These are phyloP conservation scores for Ischnura elegans DNA, from an alignment of 2,888 invertebrate species.

Conservation along the genomic window DNA sequence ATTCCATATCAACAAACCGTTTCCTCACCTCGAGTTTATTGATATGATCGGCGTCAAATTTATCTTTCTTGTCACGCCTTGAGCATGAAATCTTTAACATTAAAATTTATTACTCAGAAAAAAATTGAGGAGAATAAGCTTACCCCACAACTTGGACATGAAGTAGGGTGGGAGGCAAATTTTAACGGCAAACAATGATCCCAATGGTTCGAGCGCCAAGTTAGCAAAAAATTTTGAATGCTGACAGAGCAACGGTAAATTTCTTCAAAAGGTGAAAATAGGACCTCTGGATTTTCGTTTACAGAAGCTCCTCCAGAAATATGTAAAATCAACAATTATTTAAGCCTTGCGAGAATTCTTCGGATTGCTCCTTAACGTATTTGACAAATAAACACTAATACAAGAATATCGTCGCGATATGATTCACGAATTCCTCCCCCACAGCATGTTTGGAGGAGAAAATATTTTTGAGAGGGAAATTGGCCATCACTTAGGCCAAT, in stretches of 20 bases:
- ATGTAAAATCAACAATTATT: background rate
- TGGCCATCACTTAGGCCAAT: too few relatives aligned
- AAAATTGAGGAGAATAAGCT: background rate
- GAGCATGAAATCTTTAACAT: too few relatives aligned
- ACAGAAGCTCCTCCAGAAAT: background rate
- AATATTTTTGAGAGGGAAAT: too few relatives aligned
- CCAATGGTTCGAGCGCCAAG: background rate
- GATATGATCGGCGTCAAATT: background rate
- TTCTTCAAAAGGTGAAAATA: background rate
- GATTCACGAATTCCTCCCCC: too few relatives aligned
- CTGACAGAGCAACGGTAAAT: background rate
- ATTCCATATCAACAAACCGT: too few relatives aligned
- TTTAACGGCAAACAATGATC: background rate
- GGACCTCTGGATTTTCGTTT: background rate
- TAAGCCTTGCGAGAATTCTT: too few relatives aligned
- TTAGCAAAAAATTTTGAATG: background rate
- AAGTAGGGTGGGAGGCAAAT: background rate
- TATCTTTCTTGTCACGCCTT: background rate
- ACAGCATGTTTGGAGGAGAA: too few relatives aligned
- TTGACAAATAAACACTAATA: too few relatives aligned
- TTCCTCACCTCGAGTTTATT: too few relatives aligned
- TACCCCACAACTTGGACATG: background rate
- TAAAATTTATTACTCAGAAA: too few relatives aligned
- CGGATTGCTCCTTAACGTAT: too few relatives aligned
- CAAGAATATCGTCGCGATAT: too few relatives aligned